Base-by-base conservation (phyloP, 2,888 invertebrate species). In the Subacronicta megacephala region DNA sequence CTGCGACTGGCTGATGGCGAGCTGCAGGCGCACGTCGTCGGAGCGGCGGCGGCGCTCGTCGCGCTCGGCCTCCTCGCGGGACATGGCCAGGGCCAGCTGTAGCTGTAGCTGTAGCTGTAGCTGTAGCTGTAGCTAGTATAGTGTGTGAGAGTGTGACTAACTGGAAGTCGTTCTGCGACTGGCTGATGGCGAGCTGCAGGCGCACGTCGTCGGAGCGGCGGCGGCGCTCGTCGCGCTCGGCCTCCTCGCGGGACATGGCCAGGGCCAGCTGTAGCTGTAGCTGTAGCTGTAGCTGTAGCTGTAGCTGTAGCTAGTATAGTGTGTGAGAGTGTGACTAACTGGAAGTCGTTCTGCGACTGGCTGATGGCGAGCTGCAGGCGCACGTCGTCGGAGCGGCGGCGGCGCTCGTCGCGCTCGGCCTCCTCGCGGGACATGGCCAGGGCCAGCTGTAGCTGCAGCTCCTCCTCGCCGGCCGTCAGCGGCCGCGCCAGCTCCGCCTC, bases 401-500 rank as follows among this genome's bases (percentile, higher is more conserved):
- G 96, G 74, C 98, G 97, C 92, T 99, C 98, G 88, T 99, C 99
- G 78, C 98, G 97, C 85, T 99, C 99, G 26, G 99, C 99, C 94
- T 99, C 99, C 92, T 99, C 99, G 65, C 99, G 96, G 44, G 98
- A 98, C 98, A 99, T 99, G 52, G 99, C 99, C 85, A 99, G 95
- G 43, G 99, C 99, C 82, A 99, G 95, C 93, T 99, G 99, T 73
- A 99, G 95, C 90, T 99, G 99, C 69, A 99, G 95, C 89, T 99
- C 99, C 91, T 99, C 99, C 90, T 99, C 99, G 3, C 99, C 99
- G 0, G 98, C 97, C 0, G 99, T 99, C 79, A 99, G 97, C 4
- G 99, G 99, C 55, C 99, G 96, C 44, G 99, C 99, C 86, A 97
- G 96, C 93, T 99, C 99, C 75, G 99, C 94, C 77, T 98, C 98